These are phyloP conservation scores for Acrocephalus kingi DNA, from an alignment of 2,113 vertebrate species.

Conservation along the genomic window DNA sequence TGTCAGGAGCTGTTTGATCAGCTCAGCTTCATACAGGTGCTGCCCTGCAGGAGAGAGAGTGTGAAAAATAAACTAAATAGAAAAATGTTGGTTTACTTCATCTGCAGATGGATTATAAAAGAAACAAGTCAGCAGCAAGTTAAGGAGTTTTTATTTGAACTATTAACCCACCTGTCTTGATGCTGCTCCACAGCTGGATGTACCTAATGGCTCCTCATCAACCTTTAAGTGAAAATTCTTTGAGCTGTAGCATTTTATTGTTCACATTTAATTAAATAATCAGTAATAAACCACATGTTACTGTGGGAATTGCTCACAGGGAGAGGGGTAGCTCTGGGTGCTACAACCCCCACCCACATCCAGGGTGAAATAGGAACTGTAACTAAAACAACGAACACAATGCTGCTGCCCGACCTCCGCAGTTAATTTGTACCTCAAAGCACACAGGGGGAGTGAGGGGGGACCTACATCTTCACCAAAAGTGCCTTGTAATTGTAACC, in stretches of 20 bases:
- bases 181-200: neutral
- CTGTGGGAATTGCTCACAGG: neutral
- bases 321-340: neutral
- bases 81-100: neutral
- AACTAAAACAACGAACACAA: neutral
- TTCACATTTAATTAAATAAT: neutral
- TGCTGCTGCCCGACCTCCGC: neutral
- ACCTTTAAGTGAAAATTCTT: neutral
- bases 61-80: neutral
- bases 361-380: neutral
- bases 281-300: neutral
- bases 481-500: neutral
- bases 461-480: neutral
- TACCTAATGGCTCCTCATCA: neutral
- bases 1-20: neutral
- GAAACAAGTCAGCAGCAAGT: neutral
- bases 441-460: neutral
- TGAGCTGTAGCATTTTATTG: neutral
- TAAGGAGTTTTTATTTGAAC: neutral
- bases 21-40: neutral
- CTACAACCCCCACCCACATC: accelerated
- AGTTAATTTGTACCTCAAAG: neutral
- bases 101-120: neutral
- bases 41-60: neutral
- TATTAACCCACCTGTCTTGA: neutral